Evolutionary conservation across 2,797 vertebrate species (phyloP).

Genomic region (Paramormyrops hopkinsi): DNA sequence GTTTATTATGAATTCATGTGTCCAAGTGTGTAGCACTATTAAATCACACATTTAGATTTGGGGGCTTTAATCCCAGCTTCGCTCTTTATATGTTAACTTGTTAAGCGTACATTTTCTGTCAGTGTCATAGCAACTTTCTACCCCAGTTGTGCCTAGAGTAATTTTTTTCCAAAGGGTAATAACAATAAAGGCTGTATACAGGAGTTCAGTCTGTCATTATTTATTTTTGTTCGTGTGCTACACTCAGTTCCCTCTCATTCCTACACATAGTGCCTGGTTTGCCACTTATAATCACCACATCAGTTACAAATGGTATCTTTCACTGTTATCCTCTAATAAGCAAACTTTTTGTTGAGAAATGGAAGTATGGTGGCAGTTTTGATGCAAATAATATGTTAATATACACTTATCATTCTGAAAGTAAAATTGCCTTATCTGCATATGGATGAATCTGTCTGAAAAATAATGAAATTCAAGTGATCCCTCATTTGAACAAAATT

Average conservation of each 20-base stretch:
- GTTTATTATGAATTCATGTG: not conserved
- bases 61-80: not conserved
- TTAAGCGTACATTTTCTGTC: not conserved
- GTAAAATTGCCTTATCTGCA: slow-evolving; percentile 13
- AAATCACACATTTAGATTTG: not conserved
- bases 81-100: not conserved
- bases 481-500: not conserved
- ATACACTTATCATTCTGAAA: slow-evolving; percentile 11
- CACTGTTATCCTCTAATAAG: not conserved
- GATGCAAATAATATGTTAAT: slow-evolving; percentile 15
- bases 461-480: not conserved
- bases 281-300: not conserved
- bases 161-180: not conserved
- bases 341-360: not conserved
- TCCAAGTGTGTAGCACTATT: not conserved
- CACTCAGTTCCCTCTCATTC: not conserved
- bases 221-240: not conserved
- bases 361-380: not conserved
- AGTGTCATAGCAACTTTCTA: not conserved
- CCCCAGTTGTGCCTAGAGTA: not conserved
- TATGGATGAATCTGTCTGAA: slow-evolving; percentile 10
- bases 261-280: not conserved
- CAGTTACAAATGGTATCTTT: not conserved
- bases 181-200: not conserved
- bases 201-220: not conserved